Evolutionary conservation across 1,140 invertebrate species (phyloP).

Genomic region (Telenomus remus): DNA sequence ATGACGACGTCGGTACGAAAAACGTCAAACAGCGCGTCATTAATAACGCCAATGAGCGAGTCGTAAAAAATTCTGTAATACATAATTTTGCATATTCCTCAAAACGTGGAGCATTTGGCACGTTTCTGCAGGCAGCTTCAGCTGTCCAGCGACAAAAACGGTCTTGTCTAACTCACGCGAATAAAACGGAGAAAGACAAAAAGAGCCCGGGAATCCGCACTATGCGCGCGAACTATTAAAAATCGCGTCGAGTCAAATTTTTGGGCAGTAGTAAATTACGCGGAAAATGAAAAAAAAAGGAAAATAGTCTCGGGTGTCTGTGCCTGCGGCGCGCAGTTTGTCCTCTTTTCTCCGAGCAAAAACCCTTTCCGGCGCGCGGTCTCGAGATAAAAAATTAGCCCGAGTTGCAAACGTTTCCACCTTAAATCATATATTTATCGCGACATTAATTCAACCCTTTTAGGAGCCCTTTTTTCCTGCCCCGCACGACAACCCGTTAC

Average conservation of each 20-base stretch:
- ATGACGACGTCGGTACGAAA: too few relatives aligned
- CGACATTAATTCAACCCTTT: slow-evolving; percentile 77
- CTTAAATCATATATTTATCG: slow-evolving; percentile 78
- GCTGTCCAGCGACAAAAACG: too few relatives aligned
- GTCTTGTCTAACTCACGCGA: too few relatives aligned
- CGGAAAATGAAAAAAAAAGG: slow-evolving; percentile 56
- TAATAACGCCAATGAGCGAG: neutral
- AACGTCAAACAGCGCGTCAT: too few relatives aligned
- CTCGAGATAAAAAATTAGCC: slow-evolving; percentile 77
- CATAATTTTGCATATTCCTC: slow-evolving; percentile 36
- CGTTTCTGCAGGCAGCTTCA: slow-evolving; percentile 40
- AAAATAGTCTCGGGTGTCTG: slow-evolving; percentile 60
- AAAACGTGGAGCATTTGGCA: slow-evolving; percentile 37
- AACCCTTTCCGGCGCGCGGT: slow-evolving; percentile 64
- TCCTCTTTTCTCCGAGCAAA: slow-evolving; percentile 58
- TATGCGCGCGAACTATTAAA: slow-evolving; percentile 3
- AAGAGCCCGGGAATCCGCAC: neutral
- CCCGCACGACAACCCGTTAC: slow-evolving; percentile 66
- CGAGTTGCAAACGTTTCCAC: slow-evolving; percentile 75
- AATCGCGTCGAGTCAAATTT: slow-evolving; percentile 1
- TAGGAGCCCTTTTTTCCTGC: slow-evolving; percentile 71
- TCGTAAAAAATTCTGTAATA: neutral
- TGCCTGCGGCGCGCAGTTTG: slow-evolving; percentile 28
- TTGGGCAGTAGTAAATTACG: slow-evolving; percentile 69
- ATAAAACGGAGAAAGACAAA: too few relatives aligned